A percentile compares a stretch with the other conserved stretches of the same genome.
phyloP scores from a whole-genome alignment of 2,797 vertebrate species.

The Falco berigora region DNA sequence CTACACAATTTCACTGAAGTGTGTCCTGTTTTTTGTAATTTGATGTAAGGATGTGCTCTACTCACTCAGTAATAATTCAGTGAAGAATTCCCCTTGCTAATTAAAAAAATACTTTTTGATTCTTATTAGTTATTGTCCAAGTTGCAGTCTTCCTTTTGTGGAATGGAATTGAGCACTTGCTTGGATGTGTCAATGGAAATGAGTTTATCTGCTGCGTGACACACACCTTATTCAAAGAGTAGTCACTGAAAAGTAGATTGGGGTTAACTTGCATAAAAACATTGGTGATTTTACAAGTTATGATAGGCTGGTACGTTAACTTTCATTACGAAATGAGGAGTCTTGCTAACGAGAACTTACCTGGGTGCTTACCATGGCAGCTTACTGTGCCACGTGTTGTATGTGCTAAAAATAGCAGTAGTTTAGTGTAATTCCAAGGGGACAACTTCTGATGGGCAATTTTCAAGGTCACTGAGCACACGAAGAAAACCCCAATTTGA shows the following conservation, averaged over 20 bases:
- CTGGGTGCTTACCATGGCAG: neutral
- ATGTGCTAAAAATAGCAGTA: neutral
- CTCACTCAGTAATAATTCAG: neutral
- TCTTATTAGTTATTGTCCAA: neutral
- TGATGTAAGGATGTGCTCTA: neutral
- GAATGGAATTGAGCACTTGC: neutral
- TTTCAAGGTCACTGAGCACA: neutral
- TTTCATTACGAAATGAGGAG: neutral
- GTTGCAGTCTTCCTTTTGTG: neutral
- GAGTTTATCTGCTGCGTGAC: neutral
- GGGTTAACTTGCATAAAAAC: neutral
- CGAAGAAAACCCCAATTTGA: neutral
- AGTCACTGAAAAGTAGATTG: neutral
- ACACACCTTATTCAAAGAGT: neutral
- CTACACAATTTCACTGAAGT: neutral
- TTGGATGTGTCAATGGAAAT: neutral
- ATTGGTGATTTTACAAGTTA: neutral
- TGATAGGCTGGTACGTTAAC: neutral
- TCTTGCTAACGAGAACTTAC: neutral
- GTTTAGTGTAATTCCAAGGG: neutral
- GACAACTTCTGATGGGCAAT: neutral
- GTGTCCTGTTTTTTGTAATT: neutral
- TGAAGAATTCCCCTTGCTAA: neutral
- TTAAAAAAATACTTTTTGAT: neutral
- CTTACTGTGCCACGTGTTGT: neutral